Conservation (phyloP, 2,888 invertebrate species). For the Palloptera scutellata region DNA sequence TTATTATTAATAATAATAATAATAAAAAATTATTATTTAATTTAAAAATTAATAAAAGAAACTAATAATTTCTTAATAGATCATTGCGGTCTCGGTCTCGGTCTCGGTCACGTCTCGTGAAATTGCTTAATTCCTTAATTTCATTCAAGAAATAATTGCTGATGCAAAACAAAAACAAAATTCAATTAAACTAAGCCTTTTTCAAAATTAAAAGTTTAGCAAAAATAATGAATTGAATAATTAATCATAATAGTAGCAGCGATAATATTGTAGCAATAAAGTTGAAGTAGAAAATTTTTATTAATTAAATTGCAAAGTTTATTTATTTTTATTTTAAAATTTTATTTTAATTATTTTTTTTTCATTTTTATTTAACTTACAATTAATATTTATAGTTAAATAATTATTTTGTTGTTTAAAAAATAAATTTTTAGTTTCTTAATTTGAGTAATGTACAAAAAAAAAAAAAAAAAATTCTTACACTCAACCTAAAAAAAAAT, state of each 20-base stretch:
- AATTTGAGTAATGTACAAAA: no score
- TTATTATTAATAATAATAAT: no score
- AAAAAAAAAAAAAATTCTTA: no score
- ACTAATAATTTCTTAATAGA: no score
- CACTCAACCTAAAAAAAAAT: not conserved
- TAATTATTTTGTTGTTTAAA: conserved; percentile 3
- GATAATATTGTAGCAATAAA: conserved; percentile 19
- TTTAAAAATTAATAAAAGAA: no score
- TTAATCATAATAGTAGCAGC: conserved; percentile 11
- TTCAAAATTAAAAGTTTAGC: not conserved
- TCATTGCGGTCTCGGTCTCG: no score
- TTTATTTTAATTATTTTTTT: conserved; percentile 15
- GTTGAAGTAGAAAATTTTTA: conserved; percentile 16
- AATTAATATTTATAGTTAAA: conserved; percentile 6
- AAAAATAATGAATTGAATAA: not conserved
- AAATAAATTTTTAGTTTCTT: not conserved
- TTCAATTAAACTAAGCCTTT: conserved; percentile 2
- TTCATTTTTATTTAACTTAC: conserved; percentile 19
- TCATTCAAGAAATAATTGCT: not conserved
- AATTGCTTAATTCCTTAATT: no score
- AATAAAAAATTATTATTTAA: no score
- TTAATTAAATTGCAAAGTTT: conserved; percentile 21
- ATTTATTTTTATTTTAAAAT: conserved; percentile 7
- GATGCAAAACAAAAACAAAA: not conserved
- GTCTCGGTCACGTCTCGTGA: no score